Conservation (phyloP, 1,140 invertebrate genomes). For the Alviniconcha marisindica region DNA sequence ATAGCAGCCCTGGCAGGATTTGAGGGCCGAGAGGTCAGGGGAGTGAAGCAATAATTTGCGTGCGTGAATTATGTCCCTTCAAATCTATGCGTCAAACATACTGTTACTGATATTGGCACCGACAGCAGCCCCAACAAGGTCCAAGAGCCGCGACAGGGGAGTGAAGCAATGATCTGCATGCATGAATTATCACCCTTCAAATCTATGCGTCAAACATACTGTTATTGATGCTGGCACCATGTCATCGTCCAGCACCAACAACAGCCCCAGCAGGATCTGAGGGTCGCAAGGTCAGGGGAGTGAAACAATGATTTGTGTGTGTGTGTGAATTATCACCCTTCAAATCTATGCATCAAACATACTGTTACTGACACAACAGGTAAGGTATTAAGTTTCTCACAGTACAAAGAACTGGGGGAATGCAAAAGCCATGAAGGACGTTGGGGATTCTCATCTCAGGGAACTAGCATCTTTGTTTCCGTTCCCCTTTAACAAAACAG, state of each 20-base stretch:
- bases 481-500: too few relatives aligned
- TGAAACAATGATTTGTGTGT: neutral
- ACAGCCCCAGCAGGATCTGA: constrained; percentile 90
- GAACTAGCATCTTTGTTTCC: too few relatives aligned
- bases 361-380: too few relatives aligned
- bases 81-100: too few relatives aligned
- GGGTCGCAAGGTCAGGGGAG: neutral
- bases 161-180: neutral
- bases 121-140: constrained; percentile 93
- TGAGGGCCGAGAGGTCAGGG: neutral
- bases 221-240: too few relatives aligned
- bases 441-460: too few relatives aligned
- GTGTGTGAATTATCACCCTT: neutral
- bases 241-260: constrained; percentile 94
- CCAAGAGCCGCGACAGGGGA: constrained; percentile 48
- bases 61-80: neutral
- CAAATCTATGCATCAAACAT: too few relatives aligned
- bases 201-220: too few relatives aligned
- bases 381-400: too few relatives aligned
- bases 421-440: too few relatives aligned
- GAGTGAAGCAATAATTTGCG: neutral
- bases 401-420: too few relatives aligned
- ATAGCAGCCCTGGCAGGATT: neutral
- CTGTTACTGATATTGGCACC: too few relatives aligned
- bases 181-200: neutral